Conservation (phyloP, 2,113 vertebrate species). For the Pagrus major region DNA sequence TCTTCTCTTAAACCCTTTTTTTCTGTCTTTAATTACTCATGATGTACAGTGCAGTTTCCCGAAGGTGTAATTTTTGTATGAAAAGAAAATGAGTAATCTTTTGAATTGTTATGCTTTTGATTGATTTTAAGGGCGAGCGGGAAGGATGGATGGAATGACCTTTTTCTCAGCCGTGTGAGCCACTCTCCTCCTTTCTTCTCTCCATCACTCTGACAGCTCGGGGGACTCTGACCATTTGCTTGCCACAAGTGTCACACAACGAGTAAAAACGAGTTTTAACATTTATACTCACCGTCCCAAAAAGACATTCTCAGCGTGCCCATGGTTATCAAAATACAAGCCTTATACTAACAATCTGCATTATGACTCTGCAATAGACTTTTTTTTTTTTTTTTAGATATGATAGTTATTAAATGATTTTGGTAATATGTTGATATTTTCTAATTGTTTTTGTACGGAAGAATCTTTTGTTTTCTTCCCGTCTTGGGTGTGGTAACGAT, state of each 20-base stretch:
- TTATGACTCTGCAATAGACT: conserved; percentile 16
- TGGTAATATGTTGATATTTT: conserved; percentile 65
- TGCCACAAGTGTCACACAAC: conserved; percentile 54
- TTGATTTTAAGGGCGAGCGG: conserved; percentile 49
- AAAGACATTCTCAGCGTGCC: conserved; percentile 28
- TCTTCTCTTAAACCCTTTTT: conserved; percentile 23
- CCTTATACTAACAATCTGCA: conserved; percentile 56
- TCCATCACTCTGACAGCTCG: conserved; percentile 57
- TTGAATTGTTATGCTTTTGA: conserved; percentile 47
- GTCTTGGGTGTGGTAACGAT: conserved; percentile 52
- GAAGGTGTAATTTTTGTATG: conserved; percentile 63
- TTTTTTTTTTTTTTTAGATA: background rate
- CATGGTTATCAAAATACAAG: conserved; percentile 47
- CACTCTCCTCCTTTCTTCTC: conserved; percentile 33
- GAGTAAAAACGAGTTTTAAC: conserved; percentile 40
- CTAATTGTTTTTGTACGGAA: conserved; percentile 64
- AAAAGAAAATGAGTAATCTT: conserved; percentile 37
- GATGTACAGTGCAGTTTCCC: conserved; percentile 77
- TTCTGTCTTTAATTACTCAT: conserved; percentile 83
- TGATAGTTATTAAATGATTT: conserved; percentile 39
- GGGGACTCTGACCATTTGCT: conserved; percentile 28
- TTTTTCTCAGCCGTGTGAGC: conserved; percentile 52
- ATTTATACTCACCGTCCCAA: conserved; percentile 25
- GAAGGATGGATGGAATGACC: conserved; percentile 53
- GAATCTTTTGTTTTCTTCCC: conserved; percentile 47